Percentiles rank a stretch among this genome's conserved stretches.
These are phyloP conservation scores for Rhorus exstirpatorius DNA, from an alignment of 2,888 invertebrate genomes.

Conservation along the genomic window DNA sequence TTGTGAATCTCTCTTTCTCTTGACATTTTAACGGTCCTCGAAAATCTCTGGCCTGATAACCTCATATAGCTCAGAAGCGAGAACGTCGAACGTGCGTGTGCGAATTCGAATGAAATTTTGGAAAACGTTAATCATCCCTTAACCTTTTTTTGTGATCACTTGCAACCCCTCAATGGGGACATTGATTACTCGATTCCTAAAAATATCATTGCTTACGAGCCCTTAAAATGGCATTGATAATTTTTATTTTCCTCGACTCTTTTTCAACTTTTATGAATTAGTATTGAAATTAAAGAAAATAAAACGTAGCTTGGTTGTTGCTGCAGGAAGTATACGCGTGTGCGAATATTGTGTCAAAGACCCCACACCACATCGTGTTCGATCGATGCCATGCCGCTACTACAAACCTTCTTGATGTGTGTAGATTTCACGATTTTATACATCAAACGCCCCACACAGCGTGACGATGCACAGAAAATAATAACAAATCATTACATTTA, in stretches of 20 bases:
- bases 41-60: neutral
- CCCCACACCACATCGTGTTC: constrained; percentile 37
- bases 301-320: neutral
- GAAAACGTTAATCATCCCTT: neutral
- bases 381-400: constrained; percentile 57
- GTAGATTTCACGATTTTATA: constrained; percentile 18
- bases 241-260: too few relatives aligned
- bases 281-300: too few relatives aligned
- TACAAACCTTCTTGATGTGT: constrained; percentile 4
- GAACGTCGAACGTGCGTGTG: neutral
- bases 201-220: too few relatives aligned
- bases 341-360: constrained; percentile 49
- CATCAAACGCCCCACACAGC: constrained; percentile 22
- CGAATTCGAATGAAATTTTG: too few relatives aligned
- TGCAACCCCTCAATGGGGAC: too few relatives aligned
- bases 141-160: neutral
- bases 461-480: constrained; percentile 33
- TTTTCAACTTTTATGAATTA: too few relatives aligned
- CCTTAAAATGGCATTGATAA: constrained; percentile 14
- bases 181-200: too few relatives aligned
- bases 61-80: neutral
- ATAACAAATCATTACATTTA: neutral
- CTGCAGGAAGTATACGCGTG: constrained; percentile 36
- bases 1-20: constrained; percentile 17
- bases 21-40: constrained; percentile 26